Evolutionary conservation across 2,113 vertebrate genomes (phyloP).

Genomic region (Cheilinus undulatus): DNA sequence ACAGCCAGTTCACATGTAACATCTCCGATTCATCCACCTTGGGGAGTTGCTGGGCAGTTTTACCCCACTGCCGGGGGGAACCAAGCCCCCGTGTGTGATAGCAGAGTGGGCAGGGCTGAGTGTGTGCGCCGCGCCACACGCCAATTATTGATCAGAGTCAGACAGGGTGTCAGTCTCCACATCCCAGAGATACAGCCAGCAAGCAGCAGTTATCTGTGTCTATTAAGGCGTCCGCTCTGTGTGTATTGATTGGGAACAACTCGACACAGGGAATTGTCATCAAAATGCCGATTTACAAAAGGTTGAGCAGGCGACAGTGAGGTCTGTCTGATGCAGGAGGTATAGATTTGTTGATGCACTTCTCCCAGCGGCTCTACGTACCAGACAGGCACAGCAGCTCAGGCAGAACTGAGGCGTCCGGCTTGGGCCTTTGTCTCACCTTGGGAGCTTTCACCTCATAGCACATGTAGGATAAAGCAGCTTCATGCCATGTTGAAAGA

Average conservation of each 20-base stretch:
- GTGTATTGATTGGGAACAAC: conserved; percentile 88
- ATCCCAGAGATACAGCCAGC: conserved; percentile 75
- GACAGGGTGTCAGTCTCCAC: conserved; percentile 82
- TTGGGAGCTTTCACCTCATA: conserved; percentile 62
- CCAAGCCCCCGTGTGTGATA: conserved; percentile 74
- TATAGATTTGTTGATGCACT: conserved; percentile 74
- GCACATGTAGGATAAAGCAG: conserved; percentile 46
- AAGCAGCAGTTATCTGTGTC: conserved; percentile 84
- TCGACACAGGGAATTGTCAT: conserved; percentile 84
- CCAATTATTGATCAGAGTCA: conserved; percentile 87
- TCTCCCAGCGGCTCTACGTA: conserved; percentile 37
- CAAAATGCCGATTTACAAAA: conserved; percentile 86
- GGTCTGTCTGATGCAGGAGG: conserved; percentile 54
- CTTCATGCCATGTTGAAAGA: conserved; percentile 64
- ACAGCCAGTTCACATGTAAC: conserved; percentile 89
- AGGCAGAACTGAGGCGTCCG: conserved; percentile 70
- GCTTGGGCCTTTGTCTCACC: conserved; percentile 54
- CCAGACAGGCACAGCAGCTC: conserved; percentile 71
- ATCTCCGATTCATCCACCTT: conserved; percentile 82
- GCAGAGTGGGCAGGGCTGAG: conserved; percentile 72
- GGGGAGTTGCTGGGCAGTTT: conserved; percentile 84
- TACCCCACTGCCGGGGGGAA: conserved; percentile 80
- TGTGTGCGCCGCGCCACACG: conserved; percentile 64
- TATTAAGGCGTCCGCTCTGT: conserved; percentile 82
- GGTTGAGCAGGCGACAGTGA: conserved; percentile 62